Conservation (phyloP, 2,113 vertebrate genomes). For the Naja naja region DNA sequence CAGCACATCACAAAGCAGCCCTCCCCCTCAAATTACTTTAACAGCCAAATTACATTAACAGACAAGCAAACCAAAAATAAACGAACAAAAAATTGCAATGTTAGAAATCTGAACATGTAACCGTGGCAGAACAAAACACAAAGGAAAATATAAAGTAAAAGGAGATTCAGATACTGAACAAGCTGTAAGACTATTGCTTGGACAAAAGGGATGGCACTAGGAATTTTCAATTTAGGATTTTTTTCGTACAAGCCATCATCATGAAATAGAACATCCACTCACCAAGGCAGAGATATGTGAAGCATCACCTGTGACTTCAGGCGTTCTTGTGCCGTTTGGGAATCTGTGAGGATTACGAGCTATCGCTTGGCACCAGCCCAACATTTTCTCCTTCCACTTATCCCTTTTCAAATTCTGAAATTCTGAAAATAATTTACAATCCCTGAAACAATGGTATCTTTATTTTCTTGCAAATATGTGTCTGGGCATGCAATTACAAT, state of each 20-base stretch:
- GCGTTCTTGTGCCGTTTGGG: slow-evolving; percentile 75
- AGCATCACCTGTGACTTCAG: slow-evolving; percentile 71
- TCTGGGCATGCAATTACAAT: slow-evolving; percentile 56
- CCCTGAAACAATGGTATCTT: slow-evolving; percentile 72
- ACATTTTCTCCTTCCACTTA: slow-evolving; percentile 81
- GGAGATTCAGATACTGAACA: not conserved
- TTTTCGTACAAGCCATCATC: slow-evolving; percentile 34
- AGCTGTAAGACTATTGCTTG: slow-evolving; percentile 9
- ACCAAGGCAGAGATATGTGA: slow-evolving; percentile 70
- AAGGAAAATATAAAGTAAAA: slow-evolving; percentile 10
- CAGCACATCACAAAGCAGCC: not conserved
- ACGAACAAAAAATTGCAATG: not conserved
- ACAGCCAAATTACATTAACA: slow-evolving; percentile 47
- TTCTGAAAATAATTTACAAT: slow-evolving; percentile 83
- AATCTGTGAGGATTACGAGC: slow-evolving; percentile 78
- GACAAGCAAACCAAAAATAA: not conserved
- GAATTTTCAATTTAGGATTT: not conserved
- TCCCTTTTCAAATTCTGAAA: slow-evolving; percentile 79
- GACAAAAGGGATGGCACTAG: not conserved
- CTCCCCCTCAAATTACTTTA: not conserved
- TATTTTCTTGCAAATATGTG: slow-evolving; percentile 42
- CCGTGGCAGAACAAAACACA: not conserved
- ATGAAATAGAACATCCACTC: slow-evolving; percentile 70
- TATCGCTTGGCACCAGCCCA: slow-evolving; percentile 83
- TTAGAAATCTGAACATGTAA: not conserved